Base-by-base conservation (phyloP, 2,797 vertebrate species). In the Lagorchestes hirsutus region DNA sequence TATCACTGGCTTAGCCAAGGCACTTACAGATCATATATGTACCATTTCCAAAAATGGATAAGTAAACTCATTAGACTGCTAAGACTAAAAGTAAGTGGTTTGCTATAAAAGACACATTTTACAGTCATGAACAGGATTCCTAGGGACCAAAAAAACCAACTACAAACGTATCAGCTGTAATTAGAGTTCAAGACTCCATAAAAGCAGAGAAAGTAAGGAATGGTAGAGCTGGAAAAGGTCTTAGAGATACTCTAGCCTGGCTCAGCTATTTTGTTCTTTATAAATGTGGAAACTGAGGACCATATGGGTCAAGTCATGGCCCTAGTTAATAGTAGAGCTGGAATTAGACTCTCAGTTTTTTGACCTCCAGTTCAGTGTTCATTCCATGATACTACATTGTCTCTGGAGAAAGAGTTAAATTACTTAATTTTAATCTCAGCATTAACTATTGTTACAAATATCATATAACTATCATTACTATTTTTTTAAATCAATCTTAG, bases 1-100 rank as follows among this genome's bases (percentile, higher is more conserved):
- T 96, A 96, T 97, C 97, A 97, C 97, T 97, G 97, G 96, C 97
- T 97, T 94, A 94, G 96, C 94, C 91, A 97, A 97, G 97, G 97
- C 93, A 0, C 95, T 97, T 97, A 97, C 93, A 97, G 94, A 96
- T 95, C 93, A 90, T 96, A 55, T 96, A 96, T 92, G 97, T 82
- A 58, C 92, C 54, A 46, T 95, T 97, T 97, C 97, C 97, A 97
- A 93, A 82, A 95, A 95, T 55, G 96, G 95, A 91, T 97, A 91
- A 96, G 94, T 94, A 93, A 94, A 94, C 96, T 98, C 95, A 92
- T 96, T 97, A 97, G 97, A 97, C 95, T 92, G 82, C 46, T 62
- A 97, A 97, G 95, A 94, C 74, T 50, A 31, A 96, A 94, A 96
- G 95, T 96, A 97, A 95, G 52, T 94, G 96, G 50, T 96, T 98